Evolutionary conservation across 2,888 invertebrate genomes (phyloP).

Genomic region (Aleiodes testaceus): DNA sequence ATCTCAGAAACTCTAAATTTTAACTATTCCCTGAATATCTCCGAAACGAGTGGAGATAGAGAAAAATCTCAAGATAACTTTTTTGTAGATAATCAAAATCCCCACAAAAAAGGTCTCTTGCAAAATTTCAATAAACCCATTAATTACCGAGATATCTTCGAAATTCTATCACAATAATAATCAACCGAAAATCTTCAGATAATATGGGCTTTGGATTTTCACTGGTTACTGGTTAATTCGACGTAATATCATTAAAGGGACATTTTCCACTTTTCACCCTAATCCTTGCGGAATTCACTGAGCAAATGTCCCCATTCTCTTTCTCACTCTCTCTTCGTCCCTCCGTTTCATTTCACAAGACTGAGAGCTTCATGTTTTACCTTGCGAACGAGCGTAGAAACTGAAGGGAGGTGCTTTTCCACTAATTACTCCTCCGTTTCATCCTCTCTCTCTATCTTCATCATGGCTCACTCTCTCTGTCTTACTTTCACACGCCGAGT

Average conservation of each 20-base stretch:
- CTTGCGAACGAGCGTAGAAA: slow-evolving; percentile 32
- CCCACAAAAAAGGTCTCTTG: too few species aligned
- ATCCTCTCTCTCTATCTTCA: slow-evolving; percentile 52
- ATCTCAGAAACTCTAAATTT: too few species aligned
- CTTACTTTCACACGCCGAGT: slow-evolving; percentile 62
- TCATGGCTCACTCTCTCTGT: slow-evolving; percentile 40
- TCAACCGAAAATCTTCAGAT: slow-evolving; percentile 1
- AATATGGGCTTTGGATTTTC: slow-evolving; percentile 13
- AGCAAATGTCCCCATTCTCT: slow-evolving; percentile 61
- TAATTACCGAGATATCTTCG: too few species aligned
- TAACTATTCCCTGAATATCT: too few species aligned
- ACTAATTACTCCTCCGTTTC: slow-evolving; percentile 70
- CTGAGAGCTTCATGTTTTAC: slow-evolving; percentile 42
- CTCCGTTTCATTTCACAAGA: slow-evolving; percentile 49
- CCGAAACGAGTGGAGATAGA: too few species aligned
- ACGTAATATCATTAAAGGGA: slow-evolving; percentile 71
- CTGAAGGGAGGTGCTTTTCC: slow-evolving; percentile 59
- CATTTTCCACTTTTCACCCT: slow-evolving; percentile 73
- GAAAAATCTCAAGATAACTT: too few species aligned
- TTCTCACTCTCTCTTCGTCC: slow-evolving; percentile 36
- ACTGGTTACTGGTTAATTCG: slow-evolving; percentile 63
- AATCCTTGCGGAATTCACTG: slow-evolving; percentile 71
- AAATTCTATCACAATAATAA: slow-evolving; percentile 1
- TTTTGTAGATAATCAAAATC: too few species aligned
- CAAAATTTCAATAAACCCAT: too few species aligned